These are phyloP conservation scores for Antheraea yamamai DNA, from an alignment of 2,888 invertebrate genomes.

Conservation along the genomic window DNA sequence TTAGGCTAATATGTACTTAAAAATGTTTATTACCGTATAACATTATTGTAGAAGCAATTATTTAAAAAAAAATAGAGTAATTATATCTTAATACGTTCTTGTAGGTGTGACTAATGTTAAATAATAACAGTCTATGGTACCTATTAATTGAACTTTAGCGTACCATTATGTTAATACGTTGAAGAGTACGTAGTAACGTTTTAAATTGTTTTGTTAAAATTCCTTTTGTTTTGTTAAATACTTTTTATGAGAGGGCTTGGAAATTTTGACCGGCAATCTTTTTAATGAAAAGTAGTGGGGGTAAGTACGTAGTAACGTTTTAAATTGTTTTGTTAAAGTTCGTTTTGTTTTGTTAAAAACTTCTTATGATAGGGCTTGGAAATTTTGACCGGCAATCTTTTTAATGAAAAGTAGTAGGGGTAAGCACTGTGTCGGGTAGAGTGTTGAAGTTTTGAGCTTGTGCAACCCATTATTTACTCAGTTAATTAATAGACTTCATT, in stretches of 20 bases:
- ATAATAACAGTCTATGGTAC: conserved; percentile 38
- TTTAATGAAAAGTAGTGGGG: too few species aligned
- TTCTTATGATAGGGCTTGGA: too few species aligned
- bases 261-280: too few species aligned
- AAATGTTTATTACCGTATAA: conserved; percentile 5
- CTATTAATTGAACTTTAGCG: conserved; percentile 9
- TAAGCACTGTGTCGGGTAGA: too few species aligned
- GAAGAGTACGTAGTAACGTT: background rate
- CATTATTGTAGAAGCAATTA: conserved; percentile 8
- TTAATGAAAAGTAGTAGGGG: too few species aligned
- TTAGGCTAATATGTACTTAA: background rate
- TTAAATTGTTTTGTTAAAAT: background rate
- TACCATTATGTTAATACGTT: background rate
- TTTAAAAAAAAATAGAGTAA: conserved; percentile 17
- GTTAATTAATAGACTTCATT: too few species aligned
- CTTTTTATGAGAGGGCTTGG: too few species aligned
- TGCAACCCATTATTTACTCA: too few species aligned
- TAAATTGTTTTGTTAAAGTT: background rate
- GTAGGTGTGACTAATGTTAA: conserved; percentile 49
- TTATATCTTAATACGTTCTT: conserved; percentile 26
- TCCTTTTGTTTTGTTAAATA: background rate
- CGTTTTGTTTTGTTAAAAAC: background rate
- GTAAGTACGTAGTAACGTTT: background rate
- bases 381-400: too few species aligned
- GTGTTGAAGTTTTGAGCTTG: too few species aligned